Conservation (phyloP, 2,113 vertebrate species). For the Oreocharis arfaki region DNA sequence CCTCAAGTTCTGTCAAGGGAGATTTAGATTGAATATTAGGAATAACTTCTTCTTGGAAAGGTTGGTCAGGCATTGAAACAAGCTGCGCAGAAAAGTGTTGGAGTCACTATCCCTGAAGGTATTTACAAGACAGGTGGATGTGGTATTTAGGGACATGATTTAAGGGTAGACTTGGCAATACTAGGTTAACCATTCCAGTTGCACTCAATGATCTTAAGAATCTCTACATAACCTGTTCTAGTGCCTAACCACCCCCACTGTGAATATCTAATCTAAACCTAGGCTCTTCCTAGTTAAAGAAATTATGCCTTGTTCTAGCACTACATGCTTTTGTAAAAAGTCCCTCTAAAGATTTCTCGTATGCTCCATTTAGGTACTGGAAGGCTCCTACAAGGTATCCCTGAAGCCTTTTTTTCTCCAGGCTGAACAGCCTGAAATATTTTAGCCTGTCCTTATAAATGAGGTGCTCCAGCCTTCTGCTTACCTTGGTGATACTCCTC, state of each 20-base stretch:
- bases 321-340: background rate
- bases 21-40: background rate
- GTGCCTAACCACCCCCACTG: background rate
- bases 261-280: background rate
- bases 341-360: background rate
- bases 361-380: background rate
- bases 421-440: background rate
- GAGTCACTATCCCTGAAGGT: background rate
- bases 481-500: background rate
- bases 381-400: background rate
- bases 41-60: background rate
- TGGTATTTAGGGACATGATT: background rate
- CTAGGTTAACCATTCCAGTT: background rate
- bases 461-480: background rate
- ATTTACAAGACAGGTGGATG: background rate
- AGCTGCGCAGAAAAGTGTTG: rapidly evolving
- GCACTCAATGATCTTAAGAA: background rate
- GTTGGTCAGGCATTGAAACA: background rate
- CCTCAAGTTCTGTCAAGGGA: background rate
- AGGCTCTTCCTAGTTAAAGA: background rate
- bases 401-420: background rate
- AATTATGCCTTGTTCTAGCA: background rate
- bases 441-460: background rate
- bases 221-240: background rate
- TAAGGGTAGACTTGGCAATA: background rate